Conservation (phyloP, 2,113 vertebrate species). For the Prunella fulvescens region DNA sequence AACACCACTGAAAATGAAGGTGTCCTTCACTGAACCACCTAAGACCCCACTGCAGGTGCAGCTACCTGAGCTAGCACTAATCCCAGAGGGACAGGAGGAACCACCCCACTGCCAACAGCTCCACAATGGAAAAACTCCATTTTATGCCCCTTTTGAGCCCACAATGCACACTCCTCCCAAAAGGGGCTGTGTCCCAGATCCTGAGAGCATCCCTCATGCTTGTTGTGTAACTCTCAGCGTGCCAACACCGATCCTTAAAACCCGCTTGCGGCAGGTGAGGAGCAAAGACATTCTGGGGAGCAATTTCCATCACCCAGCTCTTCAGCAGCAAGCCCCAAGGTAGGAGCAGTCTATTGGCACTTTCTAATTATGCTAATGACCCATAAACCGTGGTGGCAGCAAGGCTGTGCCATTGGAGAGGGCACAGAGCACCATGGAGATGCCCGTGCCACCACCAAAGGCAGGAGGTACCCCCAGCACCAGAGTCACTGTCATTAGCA, state of each 20-base stretch:
- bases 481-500: neutral
- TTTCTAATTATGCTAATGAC: slow-evolving; percentile 36
- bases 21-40: neutral
- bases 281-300: neutral
- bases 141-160: neutral
- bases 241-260: neutral
- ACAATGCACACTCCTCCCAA: neutral
- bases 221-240: accelerated
- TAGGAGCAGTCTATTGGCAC: neutral
- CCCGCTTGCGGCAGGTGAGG: neutral
- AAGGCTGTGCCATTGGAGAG: neutral
- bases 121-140: neutral
- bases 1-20: neutral
- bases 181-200: neutral
- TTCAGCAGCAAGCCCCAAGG: slow-evolving; percentile 42
- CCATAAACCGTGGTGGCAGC: neutral
- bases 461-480: neutral
- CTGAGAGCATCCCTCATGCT: neutral
- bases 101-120: neutral
- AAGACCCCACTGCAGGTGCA: neutral
- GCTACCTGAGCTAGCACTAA: neutral
- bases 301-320: neutral
- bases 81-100: neutral
- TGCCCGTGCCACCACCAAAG: slow-evolving; percentile 2
- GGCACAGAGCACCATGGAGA: neutral